Base-by-base conservation (phyloP, 2,113 vertebrate genomes). In the Larimichthys polyactis region DNA sequence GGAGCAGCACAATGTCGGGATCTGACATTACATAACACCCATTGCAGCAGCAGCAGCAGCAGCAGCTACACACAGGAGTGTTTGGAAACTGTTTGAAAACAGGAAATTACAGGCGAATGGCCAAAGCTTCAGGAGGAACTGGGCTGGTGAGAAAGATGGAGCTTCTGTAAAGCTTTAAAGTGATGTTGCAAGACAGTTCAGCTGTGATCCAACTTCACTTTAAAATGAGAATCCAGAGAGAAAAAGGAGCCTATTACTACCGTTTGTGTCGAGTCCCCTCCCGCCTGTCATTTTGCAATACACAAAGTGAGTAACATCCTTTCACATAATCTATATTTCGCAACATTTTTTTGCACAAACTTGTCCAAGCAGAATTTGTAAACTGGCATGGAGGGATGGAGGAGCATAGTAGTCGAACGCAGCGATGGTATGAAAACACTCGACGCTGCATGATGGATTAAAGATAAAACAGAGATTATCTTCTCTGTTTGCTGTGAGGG, bases 31-130 rank as follows among this genome's bases (percentile, higher is more conserved):
- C 63, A 27, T 67, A 87, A 91, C 11, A 27, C 7, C 44, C 57
- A 69, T 78, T 87, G 68, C 79, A 67, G 76, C 78, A 62, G 82
- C 29, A 32, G 29, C 29, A 32, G 32, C 32, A 32, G 32, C 32
- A 32, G 36, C 32, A 17, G 43, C 60, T 29, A 17, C 9, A 59
- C 79, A 69, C 73, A 84, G 54, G 54, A 83, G 68, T 1, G 43
- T 75, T 83, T 86, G 48, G 85, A 92, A 90, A 91, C 68, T 2
- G 78, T 78, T 66, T 36, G n/a, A 79, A 90, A 93, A 93, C 90
- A 92, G 93, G 92, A 94, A 93, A 91, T 90, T 88, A 79, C 86
- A 89, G 67, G 63, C 77, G 68, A 85, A 64, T 71, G 82, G 72
- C 70, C 80, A 20, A 20, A 71, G 52, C 71, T 79, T 32, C 5